Percentiles rank a stretch among this genome's conserved stretches.
Conservation (phyloP, 2,797 vertebrate species). For the Bradypodion pumilum region DNA sequence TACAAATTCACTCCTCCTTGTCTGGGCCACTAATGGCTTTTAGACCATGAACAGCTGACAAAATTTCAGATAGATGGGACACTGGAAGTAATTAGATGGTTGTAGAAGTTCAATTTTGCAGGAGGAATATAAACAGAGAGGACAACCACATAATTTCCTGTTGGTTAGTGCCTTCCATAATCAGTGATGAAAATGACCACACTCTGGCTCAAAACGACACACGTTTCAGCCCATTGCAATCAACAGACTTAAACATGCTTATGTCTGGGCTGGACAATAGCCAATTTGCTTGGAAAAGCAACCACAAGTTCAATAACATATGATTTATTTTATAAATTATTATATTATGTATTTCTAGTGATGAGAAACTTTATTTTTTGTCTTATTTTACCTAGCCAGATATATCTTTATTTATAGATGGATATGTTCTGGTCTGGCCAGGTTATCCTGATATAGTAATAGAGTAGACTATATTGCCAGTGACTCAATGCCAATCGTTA, state of each 20-base stretch:
- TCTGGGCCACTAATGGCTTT: neutral
- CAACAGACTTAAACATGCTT: neutral
- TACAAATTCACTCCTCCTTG: neutral
- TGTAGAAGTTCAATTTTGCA: constrained; percentile 4
- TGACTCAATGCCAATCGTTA: no score
- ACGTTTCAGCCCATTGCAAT: neutral
- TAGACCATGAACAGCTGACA: neutral
- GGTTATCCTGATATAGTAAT: no score
- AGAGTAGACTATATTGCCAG: no score
- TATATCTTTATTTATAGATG: no score
- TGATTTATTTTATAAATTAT: neutral
- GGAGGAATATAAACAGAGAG: neutral
- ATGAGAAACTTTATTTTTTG: neutral
- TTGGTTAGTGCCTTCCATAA: neutral
- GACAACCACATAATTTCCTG: neutral
- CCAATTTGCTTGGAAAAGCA: neutral
- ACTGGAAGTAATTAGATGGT: constrained; percentile 4
- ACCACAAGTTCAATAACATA: neutral
- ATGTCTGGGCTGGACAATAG: neutral
- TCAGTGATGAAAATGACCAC: neutral
- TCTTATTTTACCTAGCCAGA: neutral
- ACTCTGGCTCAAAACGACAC: neutral
- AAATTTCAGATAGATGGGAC: constrained; percentile 11
- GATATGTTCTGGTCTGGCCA: no score
- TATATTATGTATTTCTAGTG: neutral